Percentiles rank a stretch among this genome's conserved stretches.
Conservation (phyloP, 2,113 vertebrate genomes). For the Diadophis punctatus region DNA sequence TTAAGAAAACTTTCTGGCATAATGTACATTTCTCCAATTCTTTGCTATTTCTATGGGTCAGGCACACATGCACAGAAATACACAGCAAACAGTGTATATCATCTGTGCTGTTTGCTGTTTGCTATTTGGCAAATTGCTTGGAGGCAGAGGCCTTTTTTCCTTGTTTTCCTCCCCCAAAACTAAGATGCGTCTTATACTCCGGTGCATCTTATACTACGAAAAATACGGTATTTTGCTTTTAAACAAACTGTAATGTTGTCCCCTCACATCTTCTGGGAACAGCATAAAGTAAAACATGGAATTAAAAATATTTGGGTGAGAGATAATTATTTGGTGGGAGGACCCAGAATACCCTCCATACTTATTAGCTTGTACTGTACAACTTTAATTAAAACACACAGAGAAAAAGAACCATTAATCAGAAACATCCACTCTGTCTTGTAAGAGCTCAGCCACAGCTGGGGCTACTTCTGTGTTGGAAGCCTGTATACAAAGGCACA, state of each 20-base stretch:
- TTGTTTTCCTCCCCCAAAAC: no score
- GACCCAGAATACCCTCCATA: background rate
- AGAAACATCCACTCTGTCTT: slow-evolving; percentile 35
- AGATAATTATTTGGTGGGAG: background rate
- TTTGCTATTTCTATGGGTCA: no score
- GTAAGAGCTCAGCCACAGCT: slow-evolving; percentile 40
- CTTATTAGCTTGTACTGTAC: background rate
- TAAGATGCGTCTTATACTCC: no score
- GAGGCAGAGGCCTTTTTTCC: no score
- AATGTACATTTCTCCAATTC: no score
- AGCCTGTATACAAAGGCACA: slow-evolving; percentile 42
- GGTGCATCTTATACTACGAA: no score
- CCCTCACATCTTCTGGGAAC: background rate
- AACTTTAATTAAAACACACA: slow-evolving; percentile 33
- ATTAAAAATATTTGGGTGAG: background rate
- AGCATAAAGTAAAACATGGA: background rate
- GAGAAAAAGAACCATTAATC: slow-evolving; percentile 45
- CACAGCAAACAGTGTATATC: no score
- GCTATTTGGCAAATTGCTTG: no score
- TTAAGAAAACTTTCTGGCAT: no score
- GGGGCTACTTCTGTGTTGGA: slow-evolving; percentile 37
- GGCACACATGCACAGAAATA: no score
- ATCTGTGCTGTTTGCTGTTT: no score
- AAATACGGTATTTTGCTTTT: no score
- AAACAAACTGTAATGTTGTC: background rate